Evolutionary conservation across 2,113 vertebrate species (phyloP).

Genomic region (Leptosomus discolor): DNA sequence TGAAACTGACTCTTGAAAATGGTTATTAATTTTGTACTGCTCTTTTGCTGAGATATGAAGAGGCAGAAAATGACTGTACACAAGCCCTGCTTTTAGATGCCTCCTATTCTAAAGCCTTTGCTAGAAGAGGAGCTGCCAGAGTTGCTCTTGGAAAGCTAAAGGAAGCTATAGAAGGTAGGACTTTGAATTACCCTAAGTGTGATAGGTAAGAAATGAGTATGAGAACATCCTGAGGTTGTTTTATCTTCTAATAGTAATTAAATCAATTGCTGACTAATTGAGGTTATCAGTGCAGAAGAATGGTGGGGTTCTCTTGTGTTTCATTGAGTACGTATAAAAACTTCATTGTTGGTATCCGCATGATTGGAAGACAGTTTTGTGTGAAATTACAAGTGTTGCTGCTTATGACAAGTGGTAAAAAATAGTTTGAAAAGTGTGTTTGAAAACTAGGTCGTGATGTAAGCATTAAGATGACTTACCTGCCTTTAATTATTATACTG

Average conservation of each 20-base stretch:
- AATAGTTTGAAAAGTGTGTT: background rate
- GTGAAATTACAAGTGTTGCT: background rate
- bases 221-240: background rate
- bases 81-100: slow-evolving; percentile 84
- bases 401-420: background rate
- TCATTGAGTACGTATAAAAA: background rate
- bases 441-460: background rate
- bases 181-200: background rate
- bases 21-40: background rate
- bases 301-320: background rate
- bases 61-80: slow-evolving; percentile 92
- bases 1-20: background rate
- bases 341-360: background rate
- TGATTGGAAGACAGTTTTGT: background rate
- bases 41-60: slow-evolving; percentile 78
- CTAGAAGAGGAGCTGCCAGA: slow-evolving; percentile 89
- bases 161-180: slow-evolving; percentile 87
- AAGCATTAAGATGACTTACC: background rate
- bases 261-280: background rate
- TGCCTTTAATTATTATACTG: background rate
- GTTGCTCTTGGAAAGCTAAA: slow-evolving; percentile 82
- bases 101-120: slow-evolving; percentile 92
- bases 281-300: background rate
- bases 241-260: background rate
- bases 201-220: background rate